Conservation (phyloP, 37 sponge, comb jelly and placozoan genomes). For the Eunapius fragilis region DNA sequence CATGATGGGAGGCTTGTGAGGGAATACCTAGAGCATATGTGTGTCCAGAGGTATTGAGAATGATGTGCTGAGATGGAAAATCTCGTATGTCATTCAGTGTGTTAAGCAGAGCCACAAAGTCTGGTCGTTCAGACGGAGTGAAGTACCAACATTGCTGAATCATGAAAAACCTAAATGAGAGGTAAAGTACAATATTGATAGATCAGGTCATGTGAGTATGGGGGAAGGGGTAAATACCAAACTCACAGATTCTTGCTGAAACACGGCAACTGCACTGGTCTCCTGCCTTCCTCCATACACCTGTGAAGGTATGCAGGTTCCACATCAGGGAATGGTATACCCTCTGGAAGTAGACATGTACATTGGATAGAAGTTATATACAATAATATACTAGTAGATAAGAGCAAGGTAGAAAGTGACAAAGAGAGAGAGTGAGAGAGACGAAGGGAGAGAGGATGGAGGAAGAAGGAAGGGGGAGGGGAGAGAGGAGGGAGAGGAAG, state of each 20-base stretch:
- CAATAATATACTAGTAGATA: too few species aligned
- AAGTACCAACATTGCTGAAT: slow-evolving; percentile 80
- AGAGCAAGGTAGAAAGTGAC: too few species aligned
- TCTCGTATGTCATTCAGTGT: slow-evolving; percentile 23
- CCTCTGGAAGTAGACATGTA: too few species aligned
- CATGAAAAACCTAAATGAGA: slow-evolving; percentile 44
- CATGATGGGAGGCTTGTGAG: slow-evolving; percentile 21
- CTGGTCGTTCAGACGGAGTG: slow-evolving; percentile 44
- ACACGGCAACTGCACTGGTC: slow-evolving; percentile 41
- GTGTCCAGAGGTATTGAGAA: slow-evolving; percentile 31
- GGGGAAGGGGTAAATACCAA: background rate
- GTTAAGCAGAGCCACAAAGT: slow-evolving; percentile 28
- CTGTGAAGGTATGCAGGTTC: slow-evolving; percentile 13
- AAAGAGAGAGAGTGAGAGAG: too few species aligned
- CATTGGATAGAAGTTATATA: too few species aligned
- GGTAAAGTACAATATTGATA: too few species aligned
- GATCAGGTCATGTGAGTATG: background rate
- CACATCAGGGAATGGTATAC: slow-evolving; percentile 25
- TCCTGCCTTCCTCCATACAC: slow-evolving; percentile 17
- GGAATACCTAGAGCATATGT: slow-evolving; percentile 4
- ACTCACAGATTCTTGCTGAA: slow-evolving; percentile 67
- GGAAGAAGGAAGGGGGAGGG: too few species aligned
- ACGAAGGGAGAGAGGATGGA: too few species aligned
- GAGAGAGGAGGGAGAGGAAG: too few species aligned
- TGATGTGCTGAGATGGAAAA: slow-evolving; percentile 43